phyloP scores from a whole-genome alignment of 2,113 vertebrate genomes.

The Asarcornis scutulata region DNA sequence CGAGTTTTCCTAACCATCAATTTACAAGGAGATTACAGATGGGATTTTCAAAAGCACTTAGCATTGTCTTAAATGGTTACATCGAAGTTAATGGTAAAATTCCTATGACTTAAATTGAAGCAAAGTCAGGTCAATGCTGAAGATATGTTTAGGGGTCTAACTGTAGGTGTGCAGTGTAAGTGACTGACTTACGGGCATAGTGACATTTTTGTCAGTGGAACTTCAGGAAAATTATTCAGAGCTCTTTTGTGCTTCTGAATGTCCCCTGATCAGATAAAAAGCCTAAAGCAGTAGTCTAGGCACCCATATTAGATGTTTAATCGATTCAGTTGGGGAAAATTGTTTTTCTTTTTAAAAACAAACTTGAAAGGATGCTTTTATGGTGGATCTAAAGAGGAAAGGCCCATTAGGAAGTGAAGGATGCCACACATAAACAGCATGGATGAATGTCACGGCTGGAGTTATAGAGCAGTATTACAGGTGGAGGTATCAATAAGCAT shows the following conservation, averaged over 20 bases:
- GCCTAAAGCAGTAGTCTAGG: background rate
- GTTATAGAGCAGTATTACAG: background rate
- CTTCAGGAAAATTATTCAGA: constrained; percentile 8
- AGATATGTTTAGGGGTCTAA: background rate
- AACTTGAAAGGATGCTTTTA: constrained; percentile 34
- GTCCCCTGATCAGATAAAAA: constrained; percentile 13
- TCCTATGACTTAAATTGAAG: background rate
- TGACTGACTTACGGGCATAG: background rate
- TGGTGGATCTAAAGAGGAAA: constrained; percentile 14
- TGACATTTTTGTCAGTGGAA: background rate
- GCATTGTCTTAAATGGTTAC: constrained; percentile 27
- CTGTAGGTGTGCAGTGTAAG: background rate
- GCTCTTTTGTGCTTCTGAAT: background rate
- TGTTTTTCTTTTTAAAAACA: constrained; percentile 40
- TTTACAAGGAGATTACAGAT: constrained; percentile 49
- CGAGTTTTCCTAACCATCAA: constrained; percentile 20
- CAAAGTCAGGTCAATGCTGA: background rate
- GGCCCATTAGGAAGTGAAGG: background rate
- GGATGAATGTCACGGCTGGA: constrained; percentile 16
- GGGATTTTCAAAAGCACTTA: constrained; percentile 54
- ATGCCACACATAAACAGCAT: background rate
- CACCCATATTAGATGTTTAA: constrained; percentile 37
- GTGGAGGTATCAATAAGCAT: background rate
- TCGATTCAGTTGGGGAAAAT: constrained; percentile 37
- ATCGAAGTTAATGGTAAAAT: constrained; percentile 44